Evolutionary conservation across 2,797 vertebrate species (phyloP).

Genomic region (Sylvia borin): DNA sequence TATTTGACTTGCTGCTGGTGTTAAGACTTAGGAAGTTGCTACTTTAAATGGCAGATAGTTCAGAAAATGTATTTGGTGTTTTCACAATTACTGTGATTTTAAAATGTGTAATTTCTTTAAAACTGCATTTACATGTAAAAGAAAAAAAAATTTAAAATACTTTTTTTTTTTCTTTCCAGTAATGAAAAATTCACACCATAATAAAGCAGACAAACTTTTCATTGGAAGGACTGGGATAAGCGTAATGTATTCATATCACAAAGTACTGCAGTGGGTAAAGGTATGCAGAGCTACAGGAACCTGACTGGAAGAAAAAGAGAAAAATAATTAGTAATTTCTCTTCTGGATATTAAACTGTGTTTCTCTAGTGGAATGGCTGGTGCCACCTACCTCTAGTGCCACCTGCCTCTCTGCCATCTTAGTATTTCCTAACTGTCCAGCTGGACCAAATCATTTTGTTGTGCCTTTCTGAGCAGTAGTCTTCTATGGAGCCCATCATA

Average conservation of each 20-base stretch:
- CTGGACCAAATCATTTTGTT: background rate
- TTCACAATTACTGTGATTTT: background rate
- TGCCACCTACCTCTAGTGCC: background rate
- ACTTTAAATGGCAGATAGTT: background rate
- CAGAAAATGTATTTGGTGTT: background rate
- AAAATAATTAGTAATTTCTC: background rate
- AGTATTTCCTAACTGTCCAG: background rate
- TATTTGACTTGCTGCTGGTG: background rate
- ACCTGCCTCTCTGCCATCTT: background rate
- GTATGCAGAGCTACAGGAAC: constrained; percentile 71
- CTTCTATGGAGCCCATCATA: background rate
- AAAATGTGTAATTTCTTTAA: background rate
- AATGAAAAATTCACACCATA: constrained; percentile 66
- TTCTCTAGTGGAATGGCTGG: background rate
- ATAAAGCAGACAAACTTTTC: constrained; percentile 74
- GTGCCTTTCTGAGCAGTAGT: background rate
- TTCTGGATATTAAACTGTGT: background rate
- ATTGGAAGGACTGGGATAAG: constrained; percentile 90
- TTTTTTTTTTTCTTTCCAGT: constrained; percentile 66
- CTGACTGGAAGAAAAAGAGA: background rate
- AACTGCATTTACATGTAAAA: background rate
- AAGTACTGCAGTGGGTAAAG: constrained; percentile 87
- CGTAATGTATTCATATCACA: constrained; percentile 87
- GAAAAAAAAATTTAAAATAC: background rate
- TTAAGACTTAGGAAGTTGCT: background rate